Evolutionary conservation across 1,140 invertebrate genomes (phyloP), one percentile per base, ranked within the genome.

Genomic region (Megalopta genalis): DNA sequence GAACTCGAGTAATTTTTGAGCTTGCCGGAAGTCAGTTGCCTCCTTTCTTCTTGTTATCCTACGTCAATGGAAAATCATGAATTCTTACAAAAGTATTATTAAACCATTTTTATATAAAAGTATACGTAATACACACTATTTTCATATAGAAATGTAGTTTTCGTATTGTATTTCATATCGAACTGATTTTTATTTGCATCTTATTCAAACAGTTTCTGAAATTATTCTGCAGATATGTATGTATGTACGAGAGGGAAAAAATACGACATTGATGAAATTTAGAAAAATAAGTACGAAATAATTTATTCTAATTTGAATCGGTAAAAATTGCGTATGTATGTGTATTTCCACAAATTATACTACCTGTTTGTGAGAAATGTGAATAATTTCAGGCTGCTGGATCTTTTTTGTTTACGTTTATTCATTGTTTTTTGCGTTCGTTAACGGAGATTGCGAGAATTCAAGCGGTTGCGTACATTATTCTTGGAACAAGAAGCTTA

Each of bases 401-500:
- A 63, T 63, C 23, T 64, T 21, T 60, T 77, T 71, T 77, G 23
- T 71, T 64, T 71, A 64, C 59, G 39, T 10, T 68, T 77, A 62
- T 77, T 77, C 73, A 59, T 54, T 68, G 63, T 59, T 42, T 59
- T 62, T 49, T 87, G 49, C 54, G 72, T 64, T 63, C 76, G 77
- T 85, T 80, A 66, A 81, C 82, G 60, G 81, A 63, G 62, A 70
- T 81, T 60, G 25, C 65, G 46, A 77, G 70, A 67, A 68, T n/a
- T 70, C 49, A 32, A 37, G 18, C 77, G 54, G 39, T 59, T 54
- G 49, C 59, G 23, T 39, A 77, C 60, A 52, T 65, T 81, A 80
- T 87, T 88, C 85, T 80, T 75, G 71, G 87, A 88, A 87, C 65
- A 49, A 69, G 69, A 77, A 75, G 18, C 60, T n/a, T 23, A 1